Conservation (phyloP, 2,113 vertebrate genomes). For the Cygnus buccinator region DNA sequence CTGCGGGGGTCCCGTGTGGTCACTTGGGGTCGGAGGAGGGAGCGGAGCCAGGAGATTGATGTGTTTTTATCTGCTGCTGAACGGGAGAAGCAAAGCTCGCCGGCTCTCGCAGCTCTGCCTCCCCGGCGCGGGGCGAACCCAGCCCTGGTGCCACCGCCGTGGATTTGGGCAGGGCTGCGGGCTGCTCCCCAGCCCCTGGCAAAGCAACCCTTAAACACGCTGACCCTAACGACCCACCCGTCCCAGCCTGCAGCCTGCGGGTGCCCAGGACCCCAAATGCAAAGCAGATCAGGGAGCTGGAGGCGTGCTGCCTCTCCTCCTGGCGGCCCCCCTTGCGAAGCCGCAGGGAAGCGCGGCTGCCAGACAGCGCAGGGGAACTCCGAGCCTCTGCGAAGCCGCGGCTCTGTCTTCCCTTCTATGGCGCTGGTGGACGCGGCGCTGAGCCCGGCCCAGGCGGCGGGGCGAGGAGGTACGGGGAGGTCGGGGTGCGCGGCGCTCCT, state of each 20-base stretch:
- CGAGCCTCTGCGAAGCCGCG: background rate
- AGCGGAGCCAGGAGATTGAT: background rate
- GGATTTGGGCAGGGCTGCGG: fast-evolving
- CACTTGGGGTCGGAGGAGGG: background rate
- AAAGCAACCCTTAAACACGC: background rate
- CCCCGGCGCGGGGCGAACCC: fast-evolving
- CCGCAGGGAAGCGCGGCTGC: background rate
- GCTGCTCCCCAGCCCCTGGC: background rate
- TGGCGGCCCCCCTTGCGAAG: slow-evolving; percentile 27
- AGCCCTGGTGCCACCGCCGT: background rate
- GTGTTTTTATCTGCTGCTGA: slow-evolving; percentile 35
- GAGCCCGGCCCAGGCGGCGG: background rate
- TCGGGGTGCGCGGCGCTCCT: background rate
- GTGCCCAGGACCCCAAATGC: background rate
- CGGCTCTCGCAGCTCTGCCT: fast-evolving
- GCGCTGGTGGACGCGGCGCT: background rate
- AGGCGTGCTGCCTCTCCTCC: background rate
- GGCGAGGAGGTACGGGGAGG: background rate
- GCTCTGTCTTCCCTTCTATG: slow-evolving; percentile 64
- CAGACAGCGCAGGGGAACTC: slow-evolving; percentile 4
- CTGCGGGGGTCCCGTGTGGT: background rate
- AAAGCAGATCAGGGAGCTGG: background rate
- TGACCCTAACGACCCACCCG: fast-evolving
- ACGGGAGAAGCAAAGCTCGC: background rate
- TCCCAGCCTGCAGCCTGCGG: background rate